phyloP scores from a whole-genome alignment of 2,113 vertebrate genomes.

The Erpornis zantholeuca region DNA sequence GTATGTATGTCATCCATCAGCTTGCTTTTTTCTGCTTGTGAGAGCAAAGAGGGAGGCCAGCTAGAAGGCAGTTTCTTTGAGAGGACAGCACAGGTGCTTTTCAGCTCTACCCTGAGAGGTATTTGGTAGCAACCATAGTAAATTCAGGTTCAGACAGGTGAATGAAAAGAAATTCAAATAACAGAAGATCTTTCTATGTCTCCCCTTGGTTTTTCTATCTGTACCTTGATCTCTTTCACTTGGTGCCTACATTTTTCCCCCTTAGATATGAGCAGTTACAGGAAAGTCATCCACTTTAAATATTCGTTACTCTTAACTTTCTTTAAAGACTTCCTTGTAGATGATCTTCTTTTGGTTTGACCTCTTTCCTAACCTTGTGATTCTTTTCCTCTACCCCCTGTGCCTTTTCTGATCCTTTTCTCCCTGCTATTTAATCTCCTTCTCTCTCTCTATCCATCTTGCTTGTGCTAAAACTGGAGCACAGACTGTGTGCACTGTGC shows the following conservation, averaged over 20 bases:
- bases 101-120: background rate
- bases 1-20: background rate
- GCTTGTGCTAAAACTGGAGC: conserved; percentile 7
- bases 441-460: background rate
- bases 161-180: background rate
- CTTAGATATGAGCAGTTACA: background rate
- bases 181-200: background rate
- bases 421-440: background rate
- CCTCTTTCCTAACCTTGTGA: conserved; percentile 17
- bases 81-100: background rate
- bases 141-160: background rate
- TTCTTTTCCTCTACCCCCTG: background rate
- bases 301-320: conserved; percentile 32
- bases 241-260: background rate
- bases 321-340: conserved; percentile 24
- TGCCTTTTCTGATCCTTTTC: background rate
- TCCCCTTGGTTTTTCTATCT: background rate
- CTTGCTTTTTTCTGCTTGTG: background rate
- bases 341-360: conserved; percentile 22
- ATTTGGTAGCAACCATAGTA: background rate
- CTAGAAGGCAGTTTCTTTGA: background rate
- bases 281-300: background rate
- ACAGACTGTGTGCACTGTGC: background rate
- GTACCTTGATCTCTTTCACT: background rate
- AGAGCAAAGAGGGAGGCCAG: background rate